These are phyloP conservation scores for Buceros bicornis DNA, from an alignment of 2,797 vertebrate genomes.

Conservation along the genomic window DNA sequence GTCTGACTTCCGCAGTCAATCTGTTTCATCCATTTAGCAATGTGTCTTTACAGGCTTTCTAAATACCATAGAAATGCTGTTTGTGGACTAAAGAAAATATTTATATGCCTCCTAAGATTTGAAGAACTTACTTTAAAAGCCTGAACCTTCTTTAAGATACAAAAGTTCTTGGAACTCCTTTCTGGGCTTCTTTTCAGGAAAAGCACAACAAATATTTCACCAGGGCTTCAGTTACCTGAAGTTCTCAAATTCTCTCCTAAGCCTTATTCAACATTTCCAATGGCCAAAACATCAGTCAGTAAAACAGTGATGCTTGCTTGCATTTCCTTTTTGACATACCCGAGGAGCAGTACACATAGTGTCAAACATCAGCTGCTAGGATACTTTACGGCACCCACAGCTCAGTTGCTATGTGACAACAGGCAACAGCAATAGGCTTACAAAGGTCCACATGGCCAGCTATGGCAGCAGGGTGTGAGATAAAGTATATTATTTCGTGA, in stretches of 20 bases:
- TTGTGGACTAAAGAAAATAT: background rate
- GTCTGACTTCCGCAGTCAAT: background rate
- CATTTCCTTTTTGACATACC: background rate
- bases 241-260: background rate
- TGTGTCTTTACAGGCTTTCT: background rate
- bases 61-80: background rate
- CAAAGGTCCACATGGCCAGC: background rate
- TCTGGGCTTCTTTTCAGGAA: background rate
- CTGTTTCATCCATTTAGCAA: background rate
- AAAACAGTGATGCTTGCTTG: background rate
- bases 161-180: background rate
- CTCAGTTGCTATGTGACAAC: background rate
- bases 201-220: background rate
- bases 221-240: background rate
- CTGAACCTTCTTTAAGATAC: background rate
- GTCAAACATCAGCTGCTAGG: background rate
- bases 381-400: background rate
- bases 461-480: background rate
- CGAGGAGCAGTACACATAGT: background rate
- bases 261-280: background rate
- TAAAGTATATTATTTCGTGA: too few species aligned
- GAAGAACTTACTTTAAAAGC: background rate
- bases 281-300: background rate
- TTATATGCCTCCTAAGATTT: background rate
- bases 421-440: background rate